Evolutionary conservation across 2,113 vertebrate species (phyloP), one percentile per base, ranked within the genome.

Genomic region (Brachyhypopomus occidentalis): DNA sequence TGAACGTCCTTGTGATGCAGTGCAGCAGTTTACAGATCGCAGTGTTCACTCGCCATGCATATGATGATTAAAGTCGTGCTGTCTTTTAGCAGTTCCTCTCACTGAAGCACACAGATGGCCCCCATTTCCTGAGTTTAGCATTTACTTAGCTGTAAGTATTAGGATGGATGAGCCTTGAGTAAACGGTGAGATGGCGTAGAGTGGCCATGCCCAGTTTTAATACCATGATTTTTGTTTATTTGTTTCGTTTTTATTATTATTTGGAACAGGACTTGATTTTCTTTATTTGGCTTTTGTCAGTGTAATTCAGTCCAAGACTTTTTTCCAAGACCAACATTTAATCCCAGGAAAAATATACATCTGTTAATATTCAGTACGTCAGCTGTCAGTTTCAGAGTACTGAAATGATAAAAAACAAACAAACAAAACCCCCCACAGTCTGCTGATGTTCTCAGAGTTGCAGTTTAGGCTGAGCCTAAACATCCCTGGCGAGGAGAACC

Each of bases 121-220:
- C 30, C 48, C 66, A 48, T 81, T 73, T 81, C 79, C 36, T 70
- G 58, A 62, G 72, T 45, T 38, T 59, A 41, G 52, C 60, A 62
- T 75, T 81, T 81, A 70, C 36, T 60, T 81, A 75, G 58, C 63
- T 36, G 25, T 58, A 74, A 58, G 60, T 56, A 81, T 81, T 75
- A 81, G 80, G 72, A 81, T 81, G 73, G 52, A 81, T 81, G 80
- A 81, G 72, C 72, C 3, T 70, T 34, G 48, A 52, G 59, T 48
- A 75, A 25, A 75, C 72, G 22, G 67, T 75, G 55, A 74, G 66
- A n/a, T 30, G 22, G 23, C 7, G 8, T 2, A 45, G 67, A 75
- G 48, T 74, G 48, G 79, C 62, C 34, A 22, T n/a, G 22, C 66
- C n/a, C 20, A 34, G 8, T 38, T 41, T 4, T 20, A 36, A 67